Evolutionary conservation across 2,113 vertebrate genomes (phyloP).

Genomic region (Propithecus coquereli): DNA sequence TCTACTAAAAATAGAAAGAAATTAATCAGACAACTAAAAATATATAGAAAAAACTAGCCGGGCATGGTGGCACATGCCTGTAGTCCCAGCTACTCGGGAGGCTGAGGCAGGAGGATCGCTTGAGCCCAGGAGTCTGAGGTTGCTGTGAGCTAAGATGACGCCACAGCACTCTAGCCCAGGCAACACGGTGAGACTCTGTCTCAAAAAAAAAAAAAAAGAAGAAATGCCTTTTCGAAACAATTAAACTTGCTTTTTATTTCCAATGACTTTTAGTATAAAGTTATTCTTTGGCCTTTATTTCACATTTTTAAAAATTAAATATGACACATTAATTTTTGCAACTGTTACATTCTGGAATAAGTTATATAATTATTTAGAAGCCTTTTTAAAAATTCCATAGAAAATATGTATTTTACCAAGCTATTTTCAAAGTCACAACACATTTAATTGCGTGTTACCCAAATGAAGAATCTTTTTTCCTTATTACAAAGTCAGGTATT

Average conservation of each 20-base stretch:
- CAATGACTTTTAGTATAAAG: background rate
- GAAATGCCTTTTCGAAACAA: no score
- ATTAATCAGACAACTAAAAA: no score
- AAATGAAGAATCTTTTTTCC: constrained; percentile 66
- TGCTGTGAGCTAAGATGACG: no score
- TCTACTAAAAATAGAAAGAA: no score
- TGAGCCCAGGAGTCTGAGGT: no score
- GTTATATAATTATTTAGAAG: constrained; percentile 10
- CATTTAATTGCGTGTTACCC: constrained; percentile 53
- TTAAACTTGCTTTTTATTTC: background rate
- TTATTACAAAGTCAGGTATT: constrained; percentile 44
- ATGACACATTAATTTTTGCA: constrained; percentile 47
- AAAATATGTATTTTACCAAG: constrained; percentile 13
- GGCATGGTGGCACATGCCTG: no score
- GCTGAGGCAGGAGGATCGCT: no score
- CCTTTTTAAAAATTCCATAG: constrained; percentile 37
- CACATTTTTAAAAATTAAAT: constrained; percentile 31
- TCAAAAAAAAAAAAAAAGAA: no score
- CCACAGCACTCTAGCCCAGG: no score
- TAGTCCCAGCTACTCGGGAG: no score
- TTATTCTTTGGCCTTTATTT: constrained; percentile 45
- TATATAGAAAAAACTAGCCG: no score
- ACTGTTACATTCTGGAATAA: constrained; percentile 42
- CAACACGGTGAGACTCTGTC: no score
- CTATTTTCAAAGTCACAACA: constrained; percentile 61